Conservation (phyloP, 2,888 invertebrate species). For the Thymelicus acteon region DNA sequence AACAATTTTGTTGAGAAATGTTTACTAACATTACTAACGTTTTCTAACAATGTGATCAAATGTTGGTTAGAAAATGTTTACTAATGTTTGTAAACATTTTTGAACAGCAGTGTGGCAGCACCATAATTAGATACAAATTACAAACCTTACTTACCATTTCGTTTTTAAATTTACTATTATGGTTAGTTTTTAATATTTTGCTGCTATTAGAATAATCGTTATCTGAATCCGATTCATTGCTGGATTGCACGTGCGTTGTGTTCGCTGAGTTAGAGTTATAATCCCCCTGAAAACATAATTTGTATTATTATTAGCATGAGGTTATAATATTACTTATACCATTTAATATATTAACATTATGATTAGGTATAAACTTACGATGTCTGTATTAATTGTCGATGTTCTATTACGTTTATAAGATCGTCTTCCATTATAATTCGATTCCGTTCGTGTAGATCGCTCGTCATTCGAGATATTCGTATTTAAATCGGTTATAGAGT, state of each 20-base stretch:
- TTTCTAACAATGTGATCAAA: too few species aligned
- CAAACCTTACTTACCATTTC: conserved; percentile 42
- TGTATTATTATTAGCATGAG: background rate
- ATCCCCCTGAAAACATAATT: conserved; percentile 19
- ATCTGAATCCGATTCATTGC: conserved; percentile 24
- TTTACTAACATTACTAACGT: too few species aligned
- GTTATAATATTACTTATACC: background rate
- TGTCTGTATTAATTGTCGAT: conserved; percentile 31
- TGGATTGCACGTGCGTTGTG: conserved; percentile 16
- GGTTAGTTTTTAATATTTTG: conserved; percentile 39
- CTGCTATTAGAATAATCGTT: conserved; percentile 16
- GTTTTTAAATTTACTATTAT: conserved; percentile 32
- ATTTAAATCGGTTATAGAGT: conserved; percentile 28
- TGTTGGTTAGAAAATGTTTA: too few species aligned
- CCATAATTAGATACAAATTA: too few species aligned
- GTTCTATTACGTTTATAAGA: conserved; percentile 41
- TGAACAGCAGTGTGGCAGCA: too few species aligned
- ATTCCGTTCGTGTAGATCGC: conserved; percentile 3
- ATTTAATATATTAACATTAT: background rate
- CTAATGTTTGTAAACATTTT: too few species aligned
- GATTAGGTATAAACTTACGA: conserved; percentile 28
- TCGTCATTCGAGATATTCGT: conserved; percentile 39
- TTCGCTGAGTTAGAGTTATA: conserved; percentile 21
- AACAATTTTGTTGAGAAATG: too few species aligned
- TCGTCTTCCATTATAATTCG: conserved; percentile 10